These are phyloP conservation scores for Sebastes jordani DNA, from an alignment of 2,797 vertebrate species.

Conservation along the genomic window DNA sequence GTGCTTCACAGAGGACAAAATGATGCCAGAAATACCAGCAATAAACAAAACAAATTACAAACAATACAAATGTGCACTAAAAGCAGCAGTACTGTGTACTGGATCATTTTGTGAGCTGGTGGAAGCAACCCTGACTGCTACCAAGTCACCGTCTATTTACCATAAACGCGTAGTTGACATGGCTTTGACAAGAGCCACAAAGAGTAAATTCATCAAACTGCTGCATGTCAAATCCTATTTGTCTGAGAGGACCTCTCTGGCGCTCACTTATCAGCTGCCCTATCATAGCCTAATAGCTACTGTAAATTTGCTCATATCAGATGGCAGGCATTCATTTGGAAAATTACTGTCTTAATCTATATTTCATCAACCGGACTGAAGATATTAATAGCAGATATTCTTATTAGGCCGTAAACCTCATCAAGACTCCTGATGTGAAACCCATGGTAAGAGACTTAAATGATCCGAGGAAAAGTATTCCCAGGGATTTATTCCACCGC, in stretches of 20 bases:
- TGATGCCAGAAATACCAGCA: not conserved
- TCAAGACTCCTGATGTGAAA: conserved; percentile 65
- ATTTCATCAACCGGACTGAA: conserved; percentile 75
- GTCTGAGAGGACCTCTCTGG: conserved; percentile 50
- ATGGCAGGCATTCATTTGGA: conserved; percentile 73
- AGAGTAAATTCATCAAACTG: conserved; percentile 61
- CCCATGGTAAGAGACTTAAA: conserved; percentile 26
- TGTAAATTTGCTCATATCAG: conserved; percentile 72
- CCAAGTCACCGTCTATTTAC: conserved; percentile 11
- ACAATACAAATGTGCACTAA: not conserved
- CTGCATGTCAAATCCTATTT: conserved; percentile 62
- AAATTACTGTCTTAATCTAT: conserved; percentile 75
- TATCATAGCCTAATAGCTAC: conserved; percentile 70
- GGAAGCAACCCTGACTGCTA: not conserved
- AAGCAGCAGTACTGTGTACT: not conserved
- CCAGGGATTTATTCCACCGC: conserved; percentile 38
- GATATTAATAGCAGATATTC: conserved; percentile 74
- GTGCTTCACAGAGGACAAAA: not conserved
- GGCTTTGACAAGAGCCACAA: conserved; percentile 53
- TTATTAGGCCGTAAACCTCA: conserved; percentile 65
- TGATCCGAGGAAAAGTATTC: conserved; percentile 39
- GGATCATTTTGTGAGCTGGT: conserved; percentile 7
- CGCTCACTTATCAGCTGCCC: conserved; percentile 57
- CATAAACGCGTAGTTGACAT: conserved; percentile 15
- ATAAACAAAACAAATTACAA: not conserved